Conservation (phyloP, 2,888 invertebrate species). For the Diadegma fenestrale region DNA sequence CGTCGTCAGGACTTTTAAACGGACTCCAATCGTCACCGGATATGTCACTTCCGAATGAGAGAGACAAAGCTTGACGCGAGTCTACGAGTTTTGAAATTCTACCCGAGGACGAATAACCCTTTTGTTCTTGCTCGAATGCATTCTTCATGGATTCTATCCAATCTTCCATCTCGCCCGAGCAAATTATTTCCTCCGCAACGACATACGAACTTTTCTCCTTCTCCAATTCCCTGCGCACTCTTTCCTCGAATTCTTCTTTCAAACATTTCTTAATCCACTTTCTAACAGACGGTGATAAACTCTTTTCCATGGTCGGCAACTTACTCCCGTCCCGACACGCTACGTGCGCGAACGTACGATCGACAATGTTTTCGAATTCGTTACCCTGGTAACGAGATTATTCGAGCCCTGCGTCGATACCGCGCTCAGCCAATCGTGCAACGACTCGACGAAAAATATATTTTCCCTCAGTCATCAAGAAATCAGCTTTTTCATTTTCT, state of each 20-base stretch:
- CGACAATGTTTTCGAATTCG: slow-evolving; percentile 34
- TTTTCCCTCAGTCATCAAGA: background rate
- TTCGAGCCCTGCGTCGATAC: background rate
- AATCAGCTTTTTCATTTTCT: background rate
- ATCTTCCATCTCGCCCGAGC: slow-evolving; percentile 61
- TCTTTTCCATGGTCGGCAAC: slow-evolving; percentile 73
- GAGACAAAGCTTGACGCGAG: slow-evolving; percentile 75
- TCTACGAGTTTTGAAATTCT: slow-evolving; percentile 41
- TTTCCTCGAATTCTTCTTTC: slow-evolving; percentile 77
- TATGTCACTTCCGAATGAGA: slow-evolving; percentile 78
- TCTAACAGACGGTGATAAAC: slow-evolving; percentile 75
- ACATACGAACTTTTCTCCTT: slow-evolving; percentile 40
- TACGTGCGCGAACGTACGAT: background rate
- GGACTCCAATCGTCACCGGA: slow-evolving; percentile 80
- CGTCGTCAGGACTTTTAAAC: slow-evolving; percentile 71
- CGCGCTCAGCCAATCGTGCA: background rate
- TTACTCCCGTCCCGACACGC: too few species aligned
- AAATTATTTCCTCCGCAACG: slow-evolving; percentile 57
- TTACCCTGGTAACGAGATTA: slow-evolving; percentile 32
- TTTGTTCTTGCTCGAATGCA: slow-evolving; percentile 67
- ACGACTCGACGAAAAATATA: background rate
- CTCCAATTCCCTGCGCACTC: slow-evolving; percentile 46
- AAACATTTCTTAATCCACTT: slow-evolving; percentile 80
- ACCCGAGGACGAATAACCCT: slow-evolving; percentile 54
- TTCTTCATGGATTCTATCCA: slow-evolving; percentile 75